A percentile compares a stretch with the other conserved stretches of the same genome.
Evolutionary conservation across 2,888 invertebrate genomes (phyloP).

Genomic region (Lasioglossum calceatum): DNA sequence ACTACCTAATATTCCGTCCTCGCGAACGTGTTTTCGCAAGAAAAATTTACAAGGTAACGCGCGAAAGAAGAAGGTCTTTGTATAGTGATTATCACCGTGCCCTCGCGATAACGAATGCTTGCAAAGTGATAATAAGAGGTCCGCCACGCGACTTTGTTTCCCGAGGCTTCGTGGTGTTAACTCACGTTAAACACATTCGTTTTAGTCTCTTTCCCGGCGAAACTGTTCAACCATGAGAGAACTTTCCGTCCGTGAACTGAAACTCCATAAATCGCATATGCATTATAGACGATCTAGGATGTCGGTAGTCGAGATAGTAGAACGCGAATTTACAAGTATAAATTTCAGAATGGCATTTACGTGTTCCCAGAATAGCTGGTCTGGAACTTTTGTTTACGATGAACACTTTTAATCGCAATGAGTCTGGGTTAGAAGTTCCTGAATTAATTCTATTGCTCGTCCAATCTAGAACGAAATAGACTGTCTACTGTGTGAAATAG

Average conservation of each 20-base stretch:
- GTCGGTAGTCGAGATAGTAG: background rate
- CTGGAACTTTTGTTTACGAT: background rate
- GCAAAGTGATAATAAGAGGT: constrained; percentile 49
- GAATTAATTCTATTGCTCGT: accelerated
- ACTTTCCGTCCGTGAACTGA: background rate
- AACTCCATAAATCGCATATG: background rate
- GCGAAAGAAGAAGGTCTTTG: constrained; percentile 9
- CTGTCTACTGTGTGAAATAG: background rate
- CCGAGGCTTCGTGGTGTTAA: constrained; percentile 47
- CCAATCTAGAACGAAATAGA: background rate
- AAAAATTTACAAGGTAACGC: background rate
- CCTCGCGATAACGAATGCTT: constrained; percentile 55
- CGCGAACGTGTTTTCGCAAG: background rate
- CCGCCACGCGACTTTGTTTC: constrained; percentile 56
- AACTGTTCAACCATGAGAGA: background rate
- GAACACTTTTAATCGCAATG: background rate
- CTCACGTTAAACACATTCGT: constrained; percentile 33
- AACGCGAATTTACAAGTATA: background rate
- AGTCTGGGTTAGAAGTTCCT: background rate
- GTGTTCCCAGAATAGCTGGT: background rate
- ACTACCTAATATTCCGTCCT: background rate
- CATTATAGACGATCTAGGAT: background rate
- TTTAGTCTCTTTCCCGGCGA: background rate
- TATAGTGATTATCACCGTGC: background rate
- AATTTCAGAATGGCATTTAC: background rate